A percentile compares a stretch with the other conserved stretches of the same genome.
phyloP scores from a whole-genome alignment of 1,140 invertebrate species.

The Physella acuta region DNA sequence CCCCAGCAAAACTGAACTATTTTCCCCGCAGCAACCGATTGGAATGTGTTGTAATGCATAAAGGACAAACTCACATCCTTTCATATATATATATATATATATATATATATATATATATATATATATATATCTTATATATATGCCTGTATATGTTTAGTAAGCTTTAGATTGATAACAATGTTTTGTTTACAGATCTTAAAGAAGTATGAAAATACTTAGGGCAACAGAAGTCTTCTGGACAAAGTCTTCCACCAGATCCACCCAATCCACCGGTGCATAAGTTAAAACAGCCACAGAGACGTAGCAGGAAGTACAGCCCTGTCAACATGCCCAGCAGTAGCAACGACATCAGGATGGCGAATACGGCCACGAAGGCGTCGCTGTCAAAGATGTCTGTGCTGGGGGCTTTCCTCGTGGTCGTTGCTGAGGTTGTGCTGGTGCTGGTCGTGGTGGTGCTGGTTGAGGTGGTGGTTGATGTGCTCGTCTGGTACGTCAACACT shows the following conservation, averaged over 20 bases:
- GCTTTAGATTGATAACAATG: too few species aligned
- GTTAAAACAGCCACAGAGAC: neutral
- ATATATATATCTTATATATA: too few species aligned
- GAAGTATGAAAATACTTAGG: too few species aligned
- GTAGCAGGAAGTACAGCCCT: constrained; percentile 16
- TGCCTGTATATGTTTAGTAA: too few species aligned
- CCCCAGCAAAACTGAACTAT: too few species aligned
- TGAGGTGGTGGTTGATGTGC: constrained; percentile 25
- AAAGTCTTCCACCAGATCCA: neutral
- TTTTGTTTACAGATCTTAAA: too few species aligned
- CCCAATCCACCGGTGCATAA: neutral
- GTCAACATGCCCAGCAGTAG: constrained; percentile 3
- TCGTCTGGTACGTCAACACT: constrained; percentile 27
- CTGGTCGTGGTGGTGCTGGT: constrained; percentile 14
- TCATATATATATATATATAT: too few species aligned
- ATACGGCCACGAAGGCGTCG: constrained; percentile 20
- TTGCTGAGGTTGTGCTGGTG: constrained; percentile 14
- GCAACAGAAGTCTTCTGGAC: neutral
- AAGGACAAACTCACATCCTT: too few species aligned
- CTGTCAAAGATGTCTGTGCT: constrained; percentile 9
- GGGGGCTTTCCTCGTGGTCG: neutral
- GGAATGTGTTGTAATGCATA: too few species aligned
- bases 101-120: too few species aligned
- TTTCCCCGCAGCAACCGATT: too few species aligned
- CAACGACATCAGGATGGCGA: constrained; percentile 15